Evolutionary conservation across 2,113 vertebrate genomes (phyloP), one percentile per base, ranked within the genome.

Genomic region (Tragulus kanchil): DNA sequence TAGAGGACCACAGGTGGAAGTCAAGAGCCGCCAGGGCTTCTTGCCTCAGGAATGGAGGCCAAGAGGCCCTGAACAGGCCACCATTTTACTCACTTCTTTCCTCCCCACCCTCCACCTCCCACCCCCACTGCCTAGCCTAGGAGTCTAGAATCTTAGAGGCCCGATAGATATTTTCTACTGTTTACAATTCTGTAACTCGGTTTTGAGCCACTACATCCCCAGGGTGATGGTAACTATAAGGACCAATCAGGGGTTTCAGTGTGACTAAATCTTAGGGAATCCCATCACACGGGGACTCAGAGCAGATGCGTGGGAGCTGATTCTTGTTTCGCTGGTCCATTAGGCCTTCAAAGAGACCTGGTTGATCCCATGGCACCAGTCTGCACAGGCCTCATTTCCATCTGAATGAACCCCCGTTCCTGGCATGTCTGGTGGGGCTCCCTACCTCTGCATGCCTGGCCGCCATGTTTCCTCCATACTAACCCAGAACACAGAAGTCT

Each of bases 131-230:
- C 73, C 62, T 59, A 11, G 2, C n/a, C 64, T 61, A 14, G 73
- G 73, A 42, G 42, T 78, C 65, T 67, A 23, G 67, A 71, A 50
- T 59, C 78, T 89, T 84, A 77, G 19, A 50, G 50, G 56, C 16
- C 92, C 45, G 10, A 45, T 61, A 61, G 75, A 59, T 88, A 23
- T 52, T 94, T 83, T 90, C 28, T 19, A 58, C 7, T 64, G 4
- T 78, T 92, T 28, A 64, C 89, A 19, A 78, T 36, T 96, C 61
- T 84, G 11, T 85, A 89, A 78, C 64, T 88, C 73, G 75, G 25
- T 26, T 96, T 50, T 67, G 64, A 84, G 48, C 31, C 73, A 52
- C 59, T 52, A 13, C 52, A 23, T n/a, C 28, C 62, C 8, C 11
- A 21, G 62, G 77, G 61, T 23, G 28, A 83, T 61, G 26, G 85